Evolutionary conservation across 2,113 vertebrate genomes (phyloP), one percentile per base, ranked within the genome.

Genomic region (Probosciger aterrimus): DNA sequence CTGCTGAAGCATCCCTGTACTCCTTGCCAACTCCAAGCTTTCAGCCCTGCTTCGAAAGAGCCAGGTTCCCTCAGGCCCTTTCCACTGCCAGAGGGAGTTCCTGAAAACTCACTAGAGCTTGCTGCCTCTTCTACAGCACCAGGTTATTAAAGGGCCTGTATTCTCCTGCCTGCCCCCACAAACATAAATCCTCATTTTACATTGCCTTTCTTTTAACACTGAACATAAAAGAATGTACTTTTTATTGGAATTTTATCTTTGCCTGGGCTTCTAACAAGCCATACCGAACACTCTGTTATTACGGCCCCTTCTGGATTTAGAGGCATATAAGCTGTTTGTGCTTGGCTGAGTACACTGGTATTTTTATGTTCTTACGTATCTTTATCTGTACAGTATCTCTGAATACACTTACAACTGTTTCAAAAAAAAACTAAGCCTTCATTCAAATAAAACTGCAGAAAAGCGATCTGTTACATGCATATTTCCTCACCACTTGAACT

Each of bases 161-260:
- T 89, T 92, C 73, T n/a, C 94, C 43, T 91, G 88, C 74, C 91
- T 93, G 57, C 77, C 31, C 57, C 65, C 69, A 88, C 83, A 81
- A 85, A 89, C 83, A 80, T 90, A 96, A 96, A 95, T 95, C 81
- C 74, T 88, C 39, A 6, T 84, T 95, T 92, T 92, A 85, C 91
- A 35, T 69, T 93, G 74, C 92, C 76, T 92, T 94, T 93, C 63
- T 53, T 91, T 82, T 92, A 94, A 92, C 86, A 59, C 2, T 73
- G 67, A 94, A 95, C 94, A 97, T 96, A 95, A 95, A 96, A 96
- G 83, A 96, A 91, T 93, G 88, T 84, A 84, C 78, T 80, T 97
- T 95, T 96, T 95, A 96, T 95, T 96, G 81, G 90, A 97, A 83
- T 84, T 96, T 95, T 97, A 96, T 96, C 96, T 96, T 91, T 96